phyloP scores from a whole-genome alignment of 2,888 invertebrate genomes.

The Rotaria macrura region DNA sequence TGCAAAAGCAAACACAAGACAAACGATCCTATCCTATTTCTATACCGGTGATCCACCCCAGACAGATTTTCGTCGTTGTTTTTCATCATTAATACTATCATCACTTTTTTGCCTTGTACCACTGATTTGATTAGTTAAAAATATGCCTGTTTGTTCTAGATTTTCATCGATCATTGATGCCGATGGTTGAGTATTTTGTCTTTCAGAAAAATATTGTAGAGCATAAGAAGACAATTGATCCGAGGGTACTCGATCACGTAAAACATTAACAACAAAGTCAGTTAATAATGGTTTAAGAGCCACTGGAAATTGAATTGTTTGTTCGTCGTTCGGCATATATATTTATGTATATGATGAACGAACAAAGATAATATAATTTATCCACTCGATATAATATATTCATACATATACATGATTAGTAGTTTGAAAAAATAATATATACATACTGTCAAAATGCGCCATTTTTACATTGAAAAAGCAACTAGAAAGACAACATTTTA shows the following conservation, averaged over 20 bases:
- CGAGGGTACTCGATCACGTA: not conserved
- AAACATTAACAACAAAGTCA: not conserved
- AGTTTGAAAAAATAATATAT: not conserved
- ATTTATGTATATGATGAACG: not conserved
- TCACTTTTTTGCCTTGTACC: not conserved
- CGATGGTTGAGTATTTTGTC: not conserved
- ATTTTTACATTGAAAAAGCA: no score
- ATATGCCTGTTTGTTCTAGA: not conserved
- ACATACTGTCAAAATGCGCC: not conserved
- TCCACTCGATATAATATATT: not conserved
- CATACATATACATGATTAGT: not conserved
- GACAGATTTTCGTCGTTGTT: not conserved
- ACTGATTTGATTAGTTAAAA: not conserved
- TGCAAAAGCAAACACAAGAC: no score
- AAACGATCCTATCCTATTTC: not conserved
- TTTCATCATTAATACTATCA: not conserved
- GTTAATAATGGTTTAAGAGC: not conserved
- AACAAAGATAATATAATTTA: not conserved
- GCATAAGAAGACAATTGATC: not conserved
- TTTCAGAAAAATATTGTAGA: not conserved
- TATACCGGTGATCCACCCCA: not conserved
- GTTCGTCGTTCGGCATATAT: not conserved
- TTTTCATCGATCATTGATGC: not conserved
- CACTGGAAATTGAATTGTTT: not conserved
- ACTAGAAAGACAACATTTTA: no score